Conservation (phyloP, 2,113 vertebrate species). For the Excalfactoria chinensis region DNA sequence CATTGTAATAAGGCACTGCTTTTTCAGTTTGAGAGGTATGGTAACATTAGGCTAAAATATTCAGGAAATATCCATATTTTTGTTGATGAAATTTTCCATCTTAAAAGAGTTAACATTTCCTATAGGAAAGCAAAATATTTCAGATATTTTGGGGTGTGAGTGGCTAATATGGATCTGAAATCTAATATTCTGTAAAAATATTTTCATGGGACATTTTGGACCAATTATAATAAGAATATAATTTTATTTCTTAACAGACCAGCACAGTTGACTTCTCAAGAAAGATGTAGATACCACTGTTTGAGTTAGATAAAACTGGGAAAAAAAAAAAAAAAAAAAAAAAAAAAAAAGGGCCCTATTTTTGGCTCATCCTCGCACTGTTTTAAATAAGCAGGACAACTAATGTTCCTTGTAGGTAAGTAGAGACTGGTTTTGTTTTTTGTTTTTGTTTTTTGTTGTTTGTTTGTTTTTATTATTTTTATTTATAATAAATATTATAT, state of each 20-base stretch:
- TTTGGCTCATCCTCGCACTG: not conserved
- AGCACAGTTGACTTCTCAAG: not conserved
- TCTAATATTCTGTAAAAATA: not conserved
- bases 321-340: no score
- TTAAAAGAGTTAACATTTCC: slow-evolving; percentile 13
- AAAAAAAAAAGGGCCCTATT: not conserved
- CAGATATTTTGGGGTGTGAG: not conserved
- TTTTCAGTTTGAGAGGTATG: not conserved
- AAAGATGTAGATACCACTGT: not conserved
- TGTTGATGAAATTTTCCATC: not conserved
- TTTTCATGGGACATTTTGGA: not conserved
- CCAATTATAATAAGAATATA: not conserved
- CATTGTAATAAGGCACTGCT: not conserved
- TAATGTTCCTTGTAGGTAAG: not conserved
- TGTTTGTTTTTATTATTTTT: no score
- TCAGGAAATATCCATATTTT: slow-evolving; percentile 11
- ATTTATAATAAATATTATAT: no score
- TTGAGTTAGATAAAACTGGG: not conserved
- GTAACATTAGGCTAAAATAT: not conserved
- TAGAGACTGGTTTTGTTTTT: not conserved
- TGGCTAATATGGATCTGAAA: not conserved
- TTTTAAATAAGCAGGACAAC: not conserved
- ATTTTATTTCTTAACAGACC: not conserved
- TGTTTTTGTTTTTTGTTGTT: not conserved
- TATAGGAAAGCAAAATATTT: not conserved